Conservation (phyloP, 1,140 invertebrate genomes). For the Plectrocnemia conspersa region DNA sequence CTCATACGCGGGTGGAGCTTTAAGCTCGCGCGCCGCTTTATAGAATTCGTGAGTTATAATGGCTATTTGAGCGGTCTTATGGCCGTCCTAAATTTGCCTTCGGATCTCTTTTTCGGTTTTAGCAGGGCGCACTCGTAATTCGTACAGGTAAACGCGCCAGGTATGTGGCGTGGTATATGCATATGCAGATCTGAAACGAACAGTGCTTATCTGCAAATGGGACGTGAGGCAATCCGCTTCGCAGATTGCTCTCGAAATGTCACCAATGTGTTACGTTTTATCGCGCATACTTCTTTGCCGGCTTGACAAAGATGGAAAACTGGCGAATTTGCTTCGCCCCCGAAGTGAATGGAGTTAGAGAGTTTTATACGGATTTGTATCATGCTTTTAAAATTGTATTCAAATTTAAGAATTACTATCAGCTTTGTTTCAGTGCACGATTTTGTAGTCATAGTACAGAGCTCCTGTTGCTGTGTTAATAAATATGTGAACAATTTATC, state of each 20-base stretch:
- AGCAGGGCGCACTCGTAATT: background rate
- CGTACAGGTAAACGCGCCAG: background rate
- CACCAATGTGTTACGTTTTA: background rate
- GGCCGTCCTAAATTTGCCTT: constrained; percentile 26
- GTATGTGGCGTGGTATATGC: background rate
- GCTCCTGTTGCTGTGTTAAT: no score
- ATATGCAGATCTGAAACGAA: background rate
- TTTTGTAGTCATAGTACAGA: no score
- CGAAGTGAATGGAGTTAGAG: background rate
- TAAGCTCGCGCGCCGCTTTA: constrained; percentile 12
- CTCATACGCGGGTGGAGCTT: constrained; percentile 9
- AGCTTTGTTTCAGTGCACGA: no score
- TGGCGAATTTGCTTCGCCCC: no score
- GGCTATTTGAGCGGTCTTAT: constrained; percentile 27
- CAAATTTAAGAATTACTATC: background rate
- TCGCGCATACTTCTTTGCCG: background rate
- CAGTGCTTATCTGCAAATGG: background rate
- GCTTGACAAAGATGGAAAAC: no score
- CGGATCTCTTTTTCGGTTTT: background rate
- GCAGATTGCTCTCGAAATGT: background rate
- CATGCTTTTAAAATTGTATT: background rate
- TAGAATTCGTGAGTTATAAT: constrained; percentile 29
- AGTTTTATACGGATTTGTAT: background rate
- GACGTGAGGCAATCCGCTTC: constrained; percentile 2
- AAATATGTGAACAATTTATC: no score